Evolutionary conservation across 1,140 invertebrate species (phyloP).

Genomic region (Mercenaria mercenaria): DNA sequence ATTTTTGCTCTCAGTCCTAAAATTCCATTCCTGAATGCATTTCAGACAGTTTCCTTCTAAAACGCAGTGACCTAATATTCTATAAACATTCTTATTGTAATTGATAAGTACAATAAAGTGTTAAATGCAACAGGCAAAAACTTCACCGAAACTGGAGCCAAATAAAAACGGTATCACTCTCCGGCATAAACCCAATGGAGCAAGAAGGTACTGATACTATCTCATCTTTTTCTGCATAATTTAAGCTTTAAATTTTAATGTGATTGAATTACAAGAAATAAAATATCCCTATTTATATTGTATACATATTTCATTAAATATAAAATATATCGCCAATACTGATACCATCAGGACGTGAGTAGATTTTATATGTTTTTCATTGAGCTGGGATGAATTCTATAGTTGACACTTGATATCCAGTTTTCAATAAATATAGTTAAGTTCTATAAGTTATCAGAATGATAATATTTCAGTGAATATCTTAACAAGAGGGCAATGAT

Average conservation of each 20-base stretch:
- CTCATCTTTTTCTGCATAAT: conserved; percentile 2
- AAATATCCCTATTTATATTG: conserved; percentile 42
- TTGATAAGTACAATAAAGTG: too few relatives aligned
- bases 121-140: neutral
- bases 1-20: too few relatives aligned
- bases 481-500: too few relatives aligned
- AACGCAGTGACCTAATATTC: too few relatives aligned
- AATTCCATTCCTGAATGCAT: too few relatives aligned
- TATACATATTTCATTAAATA: conserved; percentile 39
- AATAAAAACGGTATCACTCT: neutral
- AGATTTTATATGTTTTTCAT: conserved; percentile 48
- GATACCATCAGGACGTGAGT: neutral
- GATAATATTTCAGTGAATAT: neutral
- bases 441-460: conserved; percentile 18
- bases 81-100: too few relatives aligned
- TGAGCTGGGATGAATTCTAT: neutral
- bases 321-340: conserved; percentile 17
- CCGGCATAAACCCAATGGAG: conserved; percentile 7
- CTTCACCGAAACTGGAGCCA: neutral
- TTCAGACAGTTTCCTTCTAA: too few relatives aligned
- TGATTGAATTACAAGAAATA: conserved; percentile 50
- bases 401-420: neutral
- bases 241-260: conserved; percentile 52
- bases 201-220: neutral
- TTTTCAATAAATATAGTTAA: conserved; percentile 24